Base-by-base conservation (phyloP, 2,113 vertebrate genomes). In the Illadopsis cleaveri region DNA sequence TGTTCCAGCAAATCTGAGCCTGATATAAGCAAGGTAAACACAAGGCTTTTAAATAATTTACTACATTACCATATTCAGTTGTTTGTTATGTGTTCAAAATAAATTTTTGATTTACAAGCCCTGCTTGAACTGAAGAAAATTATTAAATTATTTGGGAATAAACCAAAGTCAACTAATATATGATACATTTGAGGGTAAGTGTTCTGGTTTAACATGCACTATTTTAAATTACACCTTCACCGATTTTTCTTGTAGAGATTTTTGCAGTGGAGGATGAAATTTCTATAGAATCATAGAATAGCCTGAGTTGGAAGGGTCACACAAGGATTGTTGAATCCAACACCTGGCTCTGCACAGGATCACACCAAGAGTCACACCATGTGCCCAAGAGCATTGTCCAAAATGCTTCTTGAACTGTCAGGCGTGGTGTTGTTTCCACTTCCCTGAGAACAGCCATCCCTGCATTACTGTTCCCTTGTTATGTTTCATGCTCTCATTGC, bases 1-100 rank as follows among this genome's bases (percentile, higher is more conserved):
- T 99, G 99, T 98, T 99, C 98, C 97, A 99, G 99, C 98, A 99
- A 98, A 97, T 99, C 99, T 4, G 99, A 99, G 97, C 99, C 99
- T 69, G 99, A 99, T 94, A 99, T 99, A 97, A 99, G 98, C 98
- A 99, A 98, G 98, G 99, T 99, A 98, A 96, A 93, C 13, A 6
- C 25, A 37, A 40, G 18, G 11, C 6, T 94, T 92, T 94, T 60
- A 86, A 93, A 93, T 90, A 80, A 93, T 95, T 90, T 58, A 73
- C 15, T 10, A 28, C 35, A 50, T 73, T 73, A 66, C 38, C 28
- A n/a, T 77, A 90, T 68, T 84, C 38, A 81, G 60, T 76, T 73
- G 30, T 80, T 93, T 72, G 47, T 47, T 82, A 42, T 1, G 2
- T 86, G 47, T 64, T 95, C 72, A 58, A 78, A 93, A 91, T 89